A percentile compares a stretch with the other conserved stretches of the same genome.
phyloP scores from a whole-genome alignment of 2,888 invertebrate species.

The Drosophila fungiperda region DNA sequence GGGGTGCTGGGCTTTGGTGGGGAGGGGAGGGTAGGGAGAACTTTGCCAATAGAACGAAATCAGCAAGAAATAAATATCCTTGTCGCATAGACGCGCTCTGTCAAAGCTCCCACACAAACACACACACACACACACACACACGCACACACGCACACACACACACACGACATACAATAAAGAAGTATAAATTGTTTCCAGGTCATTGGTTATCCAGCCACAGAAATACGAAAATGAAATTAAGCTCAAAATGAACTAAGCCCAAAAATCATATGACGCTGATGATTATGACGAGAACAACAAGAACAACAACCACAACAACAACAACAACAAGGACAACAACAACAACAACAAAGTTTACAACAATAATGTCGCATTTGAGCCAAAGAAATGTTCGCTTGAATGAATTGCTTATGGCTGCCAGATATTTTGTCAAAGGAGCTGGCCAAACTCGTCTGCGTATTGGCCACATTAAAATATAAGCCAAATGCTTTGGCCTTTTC shows the following conservation, averaged over 20 bases:
- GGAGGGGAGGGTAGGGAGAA: background rate
- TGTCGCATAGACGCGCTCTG: constrained; percentile 55
- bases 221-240: constrained; percentile 75
- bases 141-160: background rate
- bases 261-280: constrained; percentile 73
- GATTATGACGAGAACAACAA: constrained; percentile 56
- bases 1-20: constrained; percentile 3
- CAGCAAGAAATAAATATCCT: constrained; percentile 79
- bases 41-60: constrained; percentile 67
- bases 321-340: background rate
- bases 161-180: constrained; percentile 44
- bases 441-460: constrained; percentile 26
- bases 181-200: constrained; percentile 79
- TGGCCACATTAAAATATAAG: constrained; percentile 66
- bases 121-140: background rate
- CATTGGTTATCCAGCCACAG: constrained; percentile 76
- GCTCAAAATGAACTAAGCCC: constrained; percentile 61
- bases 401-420: constrained; percentile 55
- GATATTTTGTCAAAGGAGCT: constrained; percentile 10
- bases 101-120: constrained; percentile 41
- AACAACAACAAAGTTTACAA: background rate
- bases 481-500: constrained; percentile 51
- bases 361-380: constrained; percentile 15
- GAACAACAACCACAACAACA: background rate
- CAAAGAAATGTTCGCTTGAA: constrained; percentile 55